Percentiles rank a stretch among this genome's conserved stretches.
Conservation (phyloP, 2,888 invertebrate genomes). For the Disparrhopalites patrizii region DNA sequence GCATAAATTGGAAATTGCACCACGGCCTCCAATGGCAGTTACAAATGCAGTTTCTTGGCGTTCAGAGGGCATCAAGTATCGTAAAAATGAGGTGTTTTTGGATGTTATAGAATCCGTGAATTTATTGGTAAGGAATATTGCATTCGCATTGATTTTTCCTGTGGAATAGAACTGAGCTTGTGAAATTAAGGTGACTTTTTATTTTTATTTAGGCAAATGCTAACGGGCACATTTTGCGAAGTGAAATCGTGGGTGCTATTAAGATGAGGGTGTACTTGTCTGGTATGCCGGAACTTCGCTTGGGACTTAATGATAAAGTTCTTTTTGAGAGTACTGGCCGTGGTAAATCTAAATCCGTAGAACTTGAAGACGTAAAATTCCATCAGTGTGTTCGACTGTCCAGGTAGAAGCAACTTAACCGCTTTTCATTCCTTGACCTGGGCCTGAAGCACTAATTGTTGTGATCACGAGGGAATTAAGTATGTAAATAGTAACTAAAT, state of each 20-base stretch:
- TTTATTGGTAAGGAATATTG: constrained; percentile 60
- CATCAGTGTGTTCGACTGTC: constrained; percentile 97
- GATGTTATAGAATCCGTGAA: constrained; percentile 99
- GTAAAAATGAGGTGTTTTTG: constrained; percentile 98
- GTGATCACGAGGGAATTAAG: neutral
- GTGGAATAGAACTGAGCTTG: no score
- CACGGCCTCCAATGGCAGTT: constrained; percentile 94
- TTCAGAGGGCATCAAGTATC: constrained; percentile 95
- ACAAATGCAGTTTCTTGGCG: constrained; percentile 99
- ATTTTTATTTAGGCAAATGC: constrained; percentile 68
- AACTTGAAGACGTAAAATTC: constrained; percentile 97
- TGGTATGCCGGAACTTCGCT: constrained; percentile 95
- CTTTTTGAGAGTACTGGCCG: constrained; percentile 95
- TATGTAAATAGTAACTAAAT: neutral
- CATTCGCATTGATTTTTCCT: no score
- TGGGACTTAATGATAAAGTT: constrained; percentile 96
- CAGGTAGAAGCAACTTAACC: constrained; percentile 53
- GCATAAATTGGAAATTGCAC: constrained; percentile 93
- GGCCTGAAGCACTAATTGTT: neutral
- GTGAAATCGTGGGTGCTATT: constrained; percentile 97
- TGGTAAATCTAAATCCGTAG: constrained; percentile 96
- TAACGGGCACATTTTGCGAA: constrained; percentile 91
- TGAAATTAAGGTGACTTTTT: no score
- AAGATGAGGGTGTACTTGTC: constrained; percentile 98
- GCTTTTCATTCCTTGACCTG: neutral